Evolutionary conservation across 2,113 vertebrate genomes (phyloP).

Genomic region (Paramisgurnus dabryanus): DNA sequence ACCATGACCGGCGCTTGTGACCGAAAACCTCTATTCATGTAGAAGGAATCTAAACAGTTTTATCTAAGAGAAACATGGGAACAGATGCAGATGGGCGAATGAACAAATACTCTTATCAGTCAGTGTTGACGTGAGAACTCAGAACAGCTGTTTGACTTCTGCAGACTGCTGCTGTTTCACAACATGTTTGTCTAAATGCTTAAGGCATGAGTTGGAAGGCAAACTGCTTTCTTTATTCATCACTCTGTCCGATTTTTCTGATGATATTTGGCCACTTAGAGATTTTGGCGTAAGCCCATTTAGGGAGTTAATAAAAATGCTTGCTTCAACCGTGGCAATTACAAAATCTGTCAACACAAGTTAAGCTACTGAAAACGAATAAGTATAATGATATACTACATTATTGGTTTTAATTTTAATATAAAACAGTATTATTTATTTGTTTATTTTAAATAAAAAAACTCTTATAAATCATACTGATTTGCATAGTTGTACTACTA

Average conservation of each 20-base stretch:
- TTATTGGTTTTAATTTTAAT: no score
- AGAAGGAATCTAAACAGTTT: not conserved
- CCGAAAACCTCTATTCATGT: slow-evolving; percentile 51
- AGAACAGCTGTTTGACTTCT: slow-evolving; percentile 10
- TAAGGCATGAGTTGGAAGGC: not conserved
- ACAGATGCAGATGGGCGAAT: not conserved
- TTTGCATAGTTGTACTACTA: no score
- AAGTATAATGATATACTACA: no score
- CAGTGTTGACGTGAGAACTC: slow-evolving; percentile 27
- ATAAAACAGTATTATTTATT: no score
- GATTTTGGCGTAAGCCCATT: not conserved
- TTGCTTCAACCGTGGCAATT: not conserved
- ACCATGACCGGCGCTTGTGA: slow-evolving; percentile 32
- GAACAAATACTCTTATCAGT: slow-evolving; percentile 16
- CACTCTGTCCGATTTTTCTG: not conserved
- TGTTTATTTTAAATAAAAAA: no score
- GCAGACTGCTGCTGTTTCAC: not conserved
- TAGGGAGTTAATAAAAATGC: not conserved
- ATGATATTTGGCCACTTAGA: not conserved
- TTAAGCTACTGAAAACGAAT: no score
- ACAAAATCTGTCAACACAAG: not conserved
- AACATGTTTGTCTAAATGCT: not conserved
- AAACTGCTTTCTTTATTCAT: not conserved
- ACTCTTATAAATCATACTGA: no score
- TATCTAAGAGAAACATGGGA: slow-evolving; percentile 31